Evolutionary conservation across 2,888 invertebrate species (phyloP).

Genomic region (Acrobasis suavella): DNA sequence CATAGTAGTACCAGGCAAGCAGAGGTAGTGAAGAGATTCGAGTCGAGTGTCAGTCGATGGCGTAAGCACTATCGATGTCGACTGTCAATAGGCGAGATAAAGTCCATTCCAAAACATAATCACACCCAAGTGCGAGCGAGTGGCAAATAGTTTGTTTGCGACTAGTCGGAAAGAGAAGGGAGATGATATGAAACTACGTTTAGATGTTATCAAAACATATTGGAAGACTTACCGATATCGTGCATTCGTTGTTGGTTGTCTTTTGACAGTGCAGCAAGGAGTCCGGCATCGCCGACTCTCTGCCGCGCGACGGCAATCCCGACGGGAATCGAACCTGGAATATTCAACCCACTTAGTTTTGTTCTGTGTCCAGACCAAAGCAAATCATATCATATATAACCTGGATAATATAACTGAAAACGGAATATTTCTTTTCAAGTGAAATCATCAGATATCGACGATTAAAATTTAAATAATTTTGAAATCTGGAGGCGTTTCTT

Average conservation of each 20-base stretch:
- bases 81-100: constrained; percentile 44
- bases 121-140: constrained; percentile 19
- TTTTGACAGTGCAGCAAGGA: constrained; percentile 81
- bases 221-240: constrained; percentile 76
- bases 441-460: too few relatives aligned
- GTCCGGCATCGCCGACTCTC: constrained; percentile 85
- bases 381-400: too few relatives aligned
- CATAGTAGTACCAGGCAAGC: constrained; percentile 74
- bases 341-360: constrained; percentile 32
- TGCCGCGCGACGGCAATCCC: constrained; percentile 93
- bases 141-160: neutral
- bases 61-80: constrained; percentile 46
- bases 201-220: constrained; percentile 21
- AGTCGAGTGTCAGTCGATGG: constrained; percentile 35
- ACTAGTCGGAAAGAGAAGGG: constrained; percentile 13
- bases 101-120: constrained; percentile 32
- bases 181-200: constrained; percentile 7
- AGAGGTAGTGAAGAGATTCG: constrained; percentile 57
- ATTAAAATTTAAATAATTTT: too few relatives aligned
- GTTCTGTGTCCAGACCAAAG: neutral
- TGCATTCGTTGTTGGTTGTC: constrained; percentile 81
- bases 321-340: constrained; percentile 86
- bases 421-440: too few relatives aligned
- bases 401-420: too few relatives aligned
- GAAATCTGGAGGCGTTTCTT: too few relatives aligned